Base-by-base conservation (phyloP, 2,113 vertebrate species). In the Dinomys branickii region DNA sequence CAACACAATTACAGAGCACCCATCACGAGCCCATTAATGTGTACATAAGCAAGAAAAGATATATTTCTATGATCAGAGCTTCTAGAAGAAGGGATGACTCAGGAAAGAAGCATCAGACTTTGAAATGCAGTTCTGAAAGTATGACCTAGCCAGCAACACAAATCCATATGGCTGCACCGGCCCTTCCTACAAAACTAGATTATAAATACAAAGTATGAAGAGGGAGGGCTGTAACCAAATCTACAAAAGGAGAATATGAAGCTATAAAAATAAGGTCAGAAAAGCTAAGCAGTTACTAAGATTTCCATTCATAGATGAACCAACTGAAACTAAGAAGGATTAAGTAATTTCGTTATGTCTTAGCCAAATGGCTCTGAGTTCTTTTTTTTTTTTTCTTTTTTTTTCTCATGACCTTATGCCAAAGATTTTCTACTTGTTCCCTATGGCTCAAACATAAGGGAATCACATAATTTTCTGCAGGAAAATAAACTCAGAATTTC, bases 91-190 rank as follows among this genome's bases (percentile, higher is more conserved):
- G 67, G 91, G 5, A 88, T 80, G 65, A 28, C 47, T 82, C 41
- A 92, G 65, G 58, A 97, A 58, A 54, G 26, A 90, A 85, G 80
- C 6, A 85, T 50, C 2, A 56, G 50, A 35, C 85, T 86, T 83
- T 93, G n/a, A 92, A 93, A 90, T 85, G 41, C 41, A 87, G 78
- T 82, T 94, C 63, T 85, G 58, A 80, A 91, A 90, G 91, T 63
- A 54, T 17, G 75, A 94, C 91, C 90, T 44, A 38, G 19, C 10
- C 30, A n/a, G n/a, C 11, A 14, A 56, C 33, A 59, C 67, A 85
- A 85, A 88, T 33, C 65, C 90, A 35, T 1, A 30, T 9, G 41
- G 2, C 35, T 56, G 16, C 4, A 12, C 5, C 24, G n/a, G 81
- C 41, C 4, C 24, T 11, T 81, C 14, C 54, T n/a, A 81, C 6